These are phyloP conservation scores for Pteruthius melanotis DNA, from an alignment of 2,113 vertebrate genomes.

Conservation along the genomic window DNA sequence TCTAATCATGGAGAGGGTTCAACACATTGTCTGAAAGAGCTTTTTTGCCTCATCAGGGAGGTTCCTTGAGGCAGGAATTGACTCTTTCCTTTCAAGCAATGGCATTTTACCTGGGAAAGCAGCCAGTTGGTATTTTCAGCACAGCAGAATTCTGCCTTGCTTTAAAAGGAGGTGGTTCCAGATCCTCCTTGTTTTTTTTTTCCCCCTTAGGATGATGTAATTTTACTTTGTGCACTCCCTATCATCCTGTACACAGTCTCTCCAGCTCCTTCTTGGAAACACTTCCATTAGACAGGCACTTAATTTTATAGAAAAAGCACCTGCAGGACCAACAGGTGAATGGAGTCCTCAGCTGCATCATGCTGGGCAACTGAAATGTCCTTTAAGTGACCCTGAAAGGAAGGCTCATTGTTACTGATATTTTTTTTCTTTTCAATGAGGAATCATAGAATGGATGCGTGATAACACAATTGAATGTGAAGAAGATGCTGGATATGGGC, in stretches of 20 bases:
- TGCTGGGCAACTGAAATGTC: background rate
- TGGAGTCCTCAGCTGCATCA: background rate
- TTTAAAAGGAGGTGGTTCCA: background rate
- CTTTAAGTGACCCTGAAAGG: background rate
- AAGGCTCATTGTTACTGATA: background rate
- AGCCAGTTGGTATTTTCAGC: conserved; percentile 5
- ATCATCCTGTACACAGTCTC: background rate
- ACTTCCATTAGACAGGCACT: background rate
- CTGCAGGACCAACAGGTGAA: background rate
- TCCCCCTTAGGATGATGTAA: background rate
- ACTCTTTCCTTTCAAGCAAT: background rate
- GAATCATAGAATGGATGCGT: background rate
- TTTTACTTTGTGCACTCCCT: background rate
- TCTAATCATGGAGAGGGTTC: background rate
- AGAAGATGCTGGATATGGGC: background rate
- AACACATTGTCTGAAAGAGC: background rate
- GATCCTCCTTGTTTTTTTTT: background rate
- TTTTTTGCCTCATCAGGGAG: background rate
- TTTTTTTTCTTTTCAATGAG: background rate
- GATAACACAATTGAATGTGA: background rate
- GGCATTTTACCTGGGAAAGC: conserved; percentile 7
- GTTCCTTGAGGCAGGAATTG: conserved; percentile 14
- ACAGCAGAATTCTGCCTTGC: background rate
- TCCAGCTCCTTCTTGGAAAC: background rate
- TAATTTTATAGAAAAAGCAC: background rate